Evolutionary conservation across 2,888 invertebrate species (phyloP).

Genomic region (Aspidiotus destructor): DNA sequence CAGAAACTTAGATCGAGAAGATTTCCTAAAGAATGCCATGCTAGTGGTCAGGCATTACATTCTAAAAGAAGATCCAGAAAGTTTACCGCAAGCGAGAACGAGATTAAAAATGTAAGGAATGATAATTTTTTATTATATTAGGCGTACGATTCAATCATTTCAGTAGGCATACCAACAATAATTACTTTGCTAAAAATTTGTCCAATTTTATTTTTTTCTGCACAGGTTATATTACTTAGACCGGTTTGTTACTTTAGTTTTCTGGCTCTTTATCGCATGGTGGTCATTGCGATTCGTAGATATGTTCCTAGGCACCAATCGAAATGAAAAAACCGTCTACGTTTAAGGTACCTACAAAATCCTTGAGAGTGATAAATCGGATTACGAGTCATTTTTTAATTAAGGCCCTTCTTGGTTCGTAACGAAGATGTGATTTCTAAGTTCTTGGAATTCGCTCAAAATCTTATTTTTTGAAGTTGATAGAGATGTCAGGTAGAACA

Average conservation of each 20-base stretch:
- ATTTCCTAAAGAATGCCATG: slow-evolving; percentile 66
- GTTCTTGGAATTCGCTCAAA: too few species aligned
- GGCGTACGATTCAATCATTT: neutral
- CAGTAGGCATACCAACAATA: too few species aligned
- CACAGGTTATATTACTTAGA: neutral
- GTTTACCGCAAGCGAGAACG: slow-evolving; percentile 62
- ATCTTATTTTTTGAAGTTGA: too few species aligned
- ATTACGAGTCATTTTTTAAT: too few species aligned
- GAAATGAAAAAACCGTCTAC: neutral
- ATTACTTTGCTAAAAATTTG: too few species aligned
- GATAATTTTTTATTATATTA: neutral
- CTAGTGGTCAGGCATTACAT: slow-evolving; percentile 76
- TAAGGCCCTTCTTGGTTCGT: too few species aligned
- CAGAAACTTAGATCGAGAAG: slow-evolving; percentile 51
- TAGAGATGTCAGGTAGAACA: too few species aligned
- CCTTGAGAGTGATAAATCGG: too few species aligned
- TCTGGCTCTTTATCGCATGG: neutral
- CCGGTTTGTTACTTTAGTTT: neutral
- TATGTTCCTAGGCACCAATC: neutral
- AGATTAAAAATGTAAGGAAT: slow-evolving; percentile 63
- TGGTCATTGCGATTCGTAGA: neutral
- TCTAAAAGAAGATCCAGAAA: slow-evolving; percentile 71
- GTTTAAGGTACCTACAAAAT: neutral
- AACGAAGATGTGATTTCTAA: too few species aligned
- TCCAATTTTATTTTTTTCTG: neutral